A percentile compares a stretch with the other conserved stretches of the same genome.
These are phyloP conservation scores for Salvelinus sp. DNA, from an alignment of 2,113 vertebrate genomes.

Conservation along the genomic window DNA sequence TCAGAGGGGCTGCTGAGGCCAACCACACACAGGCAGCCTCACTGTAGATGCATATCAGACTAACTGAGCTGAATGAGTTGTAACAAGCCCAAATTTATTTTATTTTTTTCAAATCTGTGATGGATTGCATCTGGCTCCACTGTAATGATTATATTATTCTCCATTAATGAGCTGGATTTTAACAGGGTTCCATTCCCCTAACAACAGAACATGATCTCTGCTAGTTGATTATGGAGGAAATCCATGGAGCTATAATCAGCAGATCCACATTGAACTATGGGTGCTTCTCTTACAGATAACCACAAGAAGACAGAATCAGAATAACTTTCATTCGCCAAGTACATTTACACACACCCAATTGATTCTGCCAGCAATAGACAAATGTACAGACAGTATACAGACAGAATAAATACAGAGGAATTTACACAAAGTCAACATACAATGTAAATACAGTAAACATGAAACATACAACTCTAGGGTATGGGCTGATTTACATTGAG, in stretches of 20 bases:
- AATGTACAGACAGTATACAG: no score
- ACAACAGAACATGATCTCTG: constrained; percentile 27
- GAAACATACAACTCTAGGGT: no score
- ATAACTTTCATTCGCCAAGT: not conserved
- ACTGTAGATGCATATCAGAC: not conserved
- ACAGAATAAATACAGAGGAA: no score
- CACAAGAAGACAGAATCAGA: constrained; percentile 20
- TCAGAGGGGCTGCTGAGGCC: no score
- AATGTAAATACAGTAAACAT: no score
- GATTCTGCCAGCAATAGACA: no score
- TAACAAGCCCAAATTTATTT: not conserved
- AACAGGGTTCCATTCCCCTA: constrained; percentile 15
- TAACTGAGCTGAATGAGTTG: not conserved
- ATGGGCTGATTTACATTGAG: no score
- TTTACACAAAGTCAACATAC: no score
- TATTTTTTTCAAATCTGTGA: constrained; percentile 2
- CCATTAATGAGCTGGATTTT: constrained; percentile 27
- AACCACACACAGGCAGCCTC: not conserved
- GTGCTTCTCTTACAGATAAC: not conserved
- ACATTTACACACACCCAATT: no score
- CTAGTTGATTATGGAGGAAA: constrained; percentile 45
- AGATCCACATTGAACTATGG: not conserved
- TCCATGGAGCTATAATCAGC: not conserved
- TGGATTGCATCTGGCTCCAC: constrained; percentile 21
- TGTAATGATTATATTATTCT: constrained; percentile 30